Percentiles rank a stretch among this genome's conserved stretches.
These are phyloP conservation scores for Gandaritis pyraliata DNA, from an alignment of 2,888 invertebrate species.

Conservation along the genomic window DNA sequence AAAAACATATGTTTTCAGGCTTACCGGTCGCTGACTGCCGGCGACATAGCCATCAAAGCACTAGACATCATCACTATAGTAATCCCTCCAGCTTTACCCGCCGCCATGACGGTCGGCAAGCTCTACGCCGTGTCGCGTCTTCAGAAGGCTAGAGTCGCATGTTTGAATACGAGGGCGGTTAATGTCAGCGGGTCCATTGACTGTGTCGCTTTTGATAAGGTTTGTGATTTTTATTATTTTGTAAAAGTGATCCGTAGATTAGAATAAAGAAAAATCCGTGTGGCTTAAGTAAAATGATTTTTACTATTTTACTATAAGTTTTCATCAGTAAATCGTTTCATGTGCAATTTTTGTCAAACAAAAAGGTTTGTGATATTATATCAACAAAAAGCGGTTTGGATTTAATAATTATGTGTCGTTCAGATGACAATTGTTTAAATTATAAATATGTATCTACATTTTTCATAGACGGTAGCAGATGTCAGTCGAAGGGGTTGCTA, in stretches of 20 bases:
- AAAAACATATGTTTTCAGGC: slow-evolving; percentile 69
- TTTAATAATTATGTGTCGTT: no score
- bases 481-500: no score
- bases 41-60: slow-evolving; percentile 90
- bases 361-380: no score
- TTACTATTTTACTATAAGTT: no score
- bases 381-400: no score
- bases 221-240: slow-evolving; percentile 48
- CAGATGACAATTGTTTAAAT: no score
- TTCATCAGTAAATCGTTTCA: no score
- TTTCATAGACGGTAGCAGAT: no score
- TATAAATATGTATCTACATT: no score
- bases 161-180: slow-evolving; percentile 96
- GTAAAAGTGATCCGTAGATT: not conserved
- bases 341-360: no score
- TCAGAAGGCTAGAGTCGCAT: slow-evolving; percentile 91
- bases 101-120: slow-evolving; percentile 98
- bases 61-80: slow-evolving; percentile 97
- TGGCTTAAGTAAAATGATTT: no score
- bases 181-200: slow-evolving; percentile 96
- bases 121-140: slow-evolving; percentile 95
- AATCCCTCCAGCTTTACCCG: slow-evolving; percentile 97
- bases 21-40: slow-evolving; percentile 82
- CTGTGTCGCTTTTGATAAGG: slow-evolving; percentile 96
- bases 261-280: no score